A percentile compares a stretch with the other conserved stretches of the same genome.
These are phyloP conservation scores for Abrostola tripartita DNA, from an alignment of 2,888 invertebrate species.

Conservation along the genomic window DNA sequence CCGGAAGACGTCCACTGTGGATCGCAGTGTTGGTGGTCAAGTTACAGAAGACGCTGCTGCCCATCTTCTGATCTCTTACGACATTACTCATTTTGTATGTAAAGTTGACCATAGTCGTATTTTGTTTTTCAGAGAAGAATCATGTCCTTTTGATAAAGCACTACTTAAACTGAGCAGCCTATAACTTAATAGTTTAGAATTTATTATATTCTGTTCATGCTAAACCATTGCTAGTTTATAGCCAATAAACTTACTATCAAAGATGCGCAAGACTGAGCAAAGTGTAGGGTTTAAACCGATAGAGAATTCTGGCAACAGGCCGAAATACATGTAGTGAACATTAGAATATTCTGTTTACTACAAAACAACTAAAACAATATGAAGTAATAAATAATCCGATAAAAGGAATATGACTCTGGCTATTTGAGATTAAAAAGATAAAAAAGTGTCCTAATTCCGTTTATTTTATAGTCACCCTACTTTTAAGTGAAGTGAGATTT, in stretches of 20 bases:
- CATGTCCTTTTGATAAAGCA: no score
- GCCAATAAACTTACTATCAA: slow-evolving; percentile 39
- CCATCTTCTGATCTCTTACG: no score
- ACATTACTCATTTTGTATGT: no score
- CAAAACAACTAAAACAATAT: not conserved
- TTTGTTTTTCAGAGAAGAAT: no score
- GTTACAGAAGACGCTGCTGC: no score
- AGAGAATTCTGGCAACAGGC: slow-evolving; percentile 14
- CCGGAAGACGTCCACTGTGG: no score
- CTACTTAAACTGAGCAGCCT: not conserved
- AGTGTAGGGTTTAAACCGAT: not conserved
- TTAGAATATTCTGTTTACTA: slow-evolving; percentile 3
- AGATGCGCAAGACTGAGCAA: slow-evolving; percentile 16
- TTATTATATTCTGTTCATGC: not conserved
- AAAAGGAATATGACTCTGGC: not conserved
- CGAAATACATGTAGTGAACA: slow-evolving; percentile 5
- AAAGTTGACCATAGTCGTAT: no score
- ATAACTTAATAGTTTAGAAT: not conserved
- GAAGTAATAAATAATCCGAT: not conserved
- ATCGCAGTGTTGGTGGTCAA: no score
- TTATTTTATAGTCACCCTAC: slow-evolving; percentile 22
- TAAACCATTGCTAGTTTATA: not conserved
- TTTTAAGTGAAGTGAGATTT: slow-evolving; percentile 25
- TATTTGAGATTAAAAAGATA: not conserved
- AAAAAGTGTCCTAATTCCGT: not conserved